Percentiles rank a stretch among this genome's conserved stretches.
Conservation (phyloP, 2,113 vertebrate genomes). For the Rallus limicola region DNA sequence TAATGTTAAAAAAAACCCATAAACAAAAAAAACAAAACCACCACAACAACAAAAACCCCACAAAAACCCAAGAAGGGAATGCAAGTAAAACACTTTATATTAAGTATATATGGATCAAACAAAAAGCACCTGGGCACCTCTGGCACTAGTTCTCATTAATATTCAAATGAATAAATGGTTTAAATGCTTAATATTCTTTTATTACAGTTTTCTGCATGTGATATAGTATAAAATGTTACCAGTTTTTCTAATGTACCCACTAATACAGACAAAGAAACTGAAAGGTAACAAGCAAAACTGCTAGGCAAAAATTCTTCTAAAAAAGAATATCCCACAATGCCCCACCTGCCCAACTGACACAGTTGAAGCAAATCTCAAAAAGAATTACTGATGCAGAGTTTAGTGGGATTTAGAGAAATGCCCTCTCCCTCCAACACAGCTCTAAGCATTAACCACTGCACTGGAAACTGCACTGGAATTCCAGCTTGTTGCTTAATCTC, state of each 20-base stretch:
- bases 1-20: neutral
- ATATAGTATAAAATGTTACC: neutral
- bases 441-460: neutral
- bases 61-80: neutral
- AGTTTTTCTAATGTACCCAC: neutral
- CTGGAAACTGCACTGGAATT: neutral
- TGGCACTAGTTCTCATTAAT: neutral
- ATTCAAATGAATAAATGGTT: neutral
- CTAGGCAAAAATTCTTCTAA: neutral
- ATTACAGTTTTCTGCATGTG: neutral
- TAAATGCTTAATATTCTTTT: neutral
- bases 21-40: no score
- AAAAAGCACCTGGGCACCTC: neutral
- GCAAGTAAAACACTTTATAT: neutral
- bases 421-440: neutral
- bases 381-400: neutral
- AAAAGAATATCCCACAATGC: neutral
- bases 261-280: neutral
- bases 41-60: no score
- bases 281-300: neutral
- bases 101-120: neutral
- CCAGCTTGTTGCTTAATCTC: neutral
- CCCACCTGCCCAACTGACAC: rapidly evolving
- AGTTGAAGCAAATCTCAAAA: neutral
- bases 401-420: neutral